Percentiles rank a stretch among this genome's conserved stretches.
phyloP scores from a whole-genome alignment of 2,113 vertebrate genomes.

The Stomatorhinus ivindoensis region DNA sequence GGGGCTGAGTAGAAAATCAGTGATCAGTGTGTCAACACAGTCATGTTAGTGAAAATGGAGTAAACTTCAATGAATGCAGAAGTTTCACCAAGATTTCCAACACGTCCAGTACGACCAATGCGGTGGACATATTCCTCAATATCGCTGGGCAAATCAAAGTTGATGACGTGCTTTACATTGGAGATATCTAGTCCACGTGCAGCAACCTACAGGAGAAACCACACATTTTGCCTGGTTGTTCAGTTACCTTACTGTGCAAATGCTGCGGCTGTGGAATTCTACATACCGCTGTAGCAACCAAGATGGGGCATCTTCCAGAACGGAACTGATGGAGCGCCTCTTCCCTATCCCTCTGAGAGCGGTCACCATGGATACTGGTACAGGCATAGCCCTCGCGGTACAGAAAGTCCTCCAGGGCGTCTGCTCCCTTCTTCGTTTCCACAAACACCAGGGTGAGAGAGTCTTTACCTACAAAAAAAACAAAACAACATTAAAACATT shows the following conservation, averaged over 20 bases:
- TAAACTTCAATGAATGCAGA: not conserved
- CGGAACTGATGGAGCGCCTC: conserved; percentile 94
- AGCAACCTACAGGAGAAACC: conserved; percentile 68
- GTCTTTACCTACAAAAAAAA: conserved; percentile 72
- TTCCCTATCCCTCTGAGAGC: conserved; percentile 90
- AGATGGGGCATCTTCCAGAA: conserved; percentile 90
- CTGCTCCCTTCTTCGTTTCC: conserved; percentile 96
- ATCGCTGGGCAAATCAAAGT: conserved; percentile 95
- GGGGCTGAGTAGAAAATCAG: not conserved
- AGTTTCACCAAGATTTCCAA: conserved; percentile 86
- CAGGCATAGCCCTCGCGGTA: conserved; percentile 91
- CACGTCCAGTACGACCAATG: conserved; percentile 95
- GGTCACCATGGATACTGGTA: conserved; percentile 95
- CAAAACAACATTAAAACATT: not conserved
- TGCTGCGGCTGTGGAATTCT: not conserved
- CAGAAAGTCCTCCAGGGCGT: conserved; percentile 89
- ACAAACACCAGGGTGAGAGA: conserved; percentile 93
- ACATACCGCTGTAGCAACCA: conserved; percentile 92
- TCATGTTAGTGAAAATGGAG: not conserved
- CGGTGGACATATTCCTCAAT: conserved; percentile 97
- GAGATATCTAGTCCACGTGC: conserved; percentile 94
- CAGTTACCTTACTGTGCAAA: not conserved
- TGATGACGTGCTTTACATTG: conserved; percentile 96
- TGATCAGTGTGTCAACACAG: not conserved
- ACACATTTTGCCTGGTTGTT: not conserved